phyloP scores from a whole-genome alignment of 2,888 invertebrate species.

The Podabrus alpinus region DNA sequence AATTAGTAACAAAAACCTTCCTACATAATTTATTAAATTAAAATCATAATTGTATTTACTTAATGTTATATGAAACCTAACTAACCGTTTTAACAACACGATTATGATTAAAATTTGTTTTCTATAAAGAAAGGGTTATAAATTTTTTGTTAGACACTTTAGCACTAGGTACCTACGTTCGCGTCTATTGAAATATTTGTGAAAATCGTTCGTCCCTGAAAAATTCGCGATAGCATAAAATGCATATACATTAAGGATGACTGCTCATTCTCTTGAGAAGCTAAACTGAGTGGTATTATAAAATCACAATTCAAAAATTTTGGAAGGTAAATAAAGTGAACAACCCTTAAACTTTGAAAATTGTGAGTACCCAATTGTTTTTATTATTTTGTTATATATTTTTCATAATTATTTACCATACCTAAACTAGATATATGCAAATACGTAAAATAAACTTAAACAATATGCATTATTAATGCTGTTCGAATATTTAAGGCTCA shows the following conservation, averaged over 20 bases:
- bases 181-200: not conserved
- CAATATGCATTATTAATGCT: slow-evolving; percentile 15
- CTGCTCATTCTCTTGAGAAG: not conserved
- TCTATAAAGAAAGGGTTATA: not conserved
- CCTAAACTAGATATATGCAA: not conserved
- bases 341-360: not conserved
- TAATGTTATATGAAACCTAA: not conserved
- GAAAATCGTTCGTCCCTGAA: not conserved
- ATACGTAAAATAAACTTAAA: slow-evolving; percentile 11
- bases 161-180: not conserved
- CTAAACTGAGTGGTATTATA: not conserved
- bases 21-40: not conserved
- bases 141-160: not conserved
- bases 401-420: not conserved
- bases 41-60: not conserved
- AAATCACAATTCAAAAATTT: not conserved
- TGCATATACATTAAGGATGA: not conserved
- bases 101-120: not conserved
- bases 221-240: not conserved
- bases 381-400: not conserved
- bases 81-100: not conserved
- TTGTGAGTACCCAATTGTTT: not conserved
- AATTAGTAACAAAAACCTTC: not conserved
- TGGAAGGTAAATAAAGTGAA: not conserved
- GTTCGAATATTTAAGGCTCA: slow-evolving; percentile 10